Evolutionary conservation across 1,140 invertebrate genomes (phyloP), one percentile per base, ranked within the genome.

Genomic region (Euura lappo): DNA sequence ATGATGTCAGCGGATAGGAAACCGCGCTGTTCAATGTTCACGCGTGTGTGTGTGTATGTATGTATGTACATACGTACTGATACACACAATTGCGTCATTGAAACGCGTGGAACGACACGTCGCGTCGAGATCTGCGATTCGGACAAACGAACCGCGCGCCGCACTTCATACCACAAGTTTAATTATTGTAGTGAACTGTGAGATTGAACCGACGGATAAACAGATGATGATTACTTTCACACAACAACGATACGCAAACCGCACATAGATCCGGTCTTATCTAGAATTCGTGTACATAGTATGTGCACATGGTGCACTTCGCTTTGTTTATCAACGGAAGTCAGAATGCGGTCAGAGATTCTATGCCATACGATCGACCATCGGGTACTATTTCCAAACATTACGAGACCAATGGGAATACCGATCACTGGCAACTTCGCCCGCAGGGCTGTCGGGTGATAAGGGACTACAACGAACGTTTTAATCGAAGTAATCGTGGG

Each of bases 281-380:
- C 28, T 28, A 28, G 28, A 28, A 28, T 28, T 28, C 28, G 28
- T 28, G 28, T 28, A 28, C 28, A 28, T 28, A 28, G 28, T 28
- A 28, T 28, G 28, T 28, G 28, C 28, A 28, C 28, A 28, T 28
- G 28, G 28, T 28, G 28, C 28, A 28, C 28, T 28, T 28, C 28
- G 28, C 28, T 28, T 28, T 28, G 28, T 28, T 28, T 28, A 28
- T 28, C 28, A 28, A 28, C 51, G 51, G 51, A 60, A 60, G 13
- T 60, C 51, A 60, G 13, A 60, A 60, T n/a, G 51, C 51, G 51
- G 51, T 60, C 51, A 60, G 8, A n/a, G 51, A 60, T n/a, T n/a
- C n/a, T n/a, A n/a, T n/a, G n/a, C 28, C 28, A 28, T 28, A 28
- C 28, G 28, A 28, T 28, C 28, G 28, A 28, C 28, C 28, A 28